Conservation (phyloP, 2,888 invertebrate species). For the Stenichneumon culpator region DNA sequence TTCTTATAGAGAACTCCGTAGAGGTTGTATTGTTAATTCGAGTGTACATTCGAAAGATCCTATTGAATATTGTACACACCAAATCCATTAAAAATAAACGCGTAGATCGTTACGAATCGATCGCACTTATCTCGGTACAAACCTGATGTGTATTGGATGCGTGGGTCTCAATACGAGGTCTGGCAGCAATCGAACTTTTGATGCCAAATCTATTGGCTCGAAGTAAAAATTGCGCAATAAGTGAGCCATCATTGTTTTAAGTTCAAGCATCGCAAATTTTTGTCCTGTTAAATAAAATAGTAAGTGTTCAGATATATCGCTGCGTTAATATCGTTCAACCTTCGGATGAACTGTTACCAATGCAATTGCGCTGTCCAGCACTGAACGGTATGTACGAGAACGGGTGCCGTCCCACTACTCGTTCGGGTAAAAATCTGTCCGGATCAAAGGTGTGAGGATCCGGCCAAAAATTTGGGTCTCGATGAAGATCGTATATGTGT, state of each 20-base stretch:
- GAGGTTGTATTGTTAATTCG: too few relatives aligned
- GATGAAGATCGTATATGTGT: slow-evolving; percentile 89
- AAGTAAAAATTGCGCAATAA: slow-evolving; percentile 76
- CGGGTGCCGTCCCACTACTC: slow-evolving; percentile 86
- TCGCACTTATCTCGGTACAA: slow-evolving; percentile 63
- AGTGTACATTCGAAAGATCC: too few relatives aligned
- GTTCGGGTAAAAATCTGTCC: slow-evolving; percentile 89
- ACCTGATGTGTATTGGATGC: slow-evolving; percentile 72
- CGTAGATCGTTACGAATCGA: too few relatives aligned
- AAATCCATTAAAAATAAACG: too few relatives aligned
- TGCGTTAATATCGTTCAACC: not conserved
- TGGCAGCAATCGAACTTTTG: slow-evolving; percentile 67
- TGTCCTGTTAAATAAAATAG: slow-evolving; percentile 66
- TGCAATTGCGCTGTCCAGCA: slow-evolving; percentile 89
- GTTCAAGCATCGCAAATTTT: slow-evolving; percentile 78
- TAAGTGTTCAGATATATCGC: not conserved
- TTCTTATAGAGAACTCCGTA: not conserved
- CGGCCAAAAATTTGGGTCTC: slow-evolving; percentile 88
- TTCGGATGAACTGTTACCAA: slow-evolving; percentile 84
- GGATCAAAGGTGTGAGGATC: slow-evolving; percentile 89
- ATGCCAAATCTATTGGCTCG: slow-evolving; percentile 76
- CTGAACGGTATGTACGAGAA: slow-evolving; percentile 90
- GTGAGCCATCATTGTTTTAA: slow-evolving; percentile 74
- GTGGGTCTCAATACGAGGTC: slow-evolving; percentile 75
- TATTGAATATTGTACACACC: too few relatives aligned